Evolutionary conservation across 2,888 invertebrate species (phyloP).

Genomic region (Amphipyra berbera): DNA sequence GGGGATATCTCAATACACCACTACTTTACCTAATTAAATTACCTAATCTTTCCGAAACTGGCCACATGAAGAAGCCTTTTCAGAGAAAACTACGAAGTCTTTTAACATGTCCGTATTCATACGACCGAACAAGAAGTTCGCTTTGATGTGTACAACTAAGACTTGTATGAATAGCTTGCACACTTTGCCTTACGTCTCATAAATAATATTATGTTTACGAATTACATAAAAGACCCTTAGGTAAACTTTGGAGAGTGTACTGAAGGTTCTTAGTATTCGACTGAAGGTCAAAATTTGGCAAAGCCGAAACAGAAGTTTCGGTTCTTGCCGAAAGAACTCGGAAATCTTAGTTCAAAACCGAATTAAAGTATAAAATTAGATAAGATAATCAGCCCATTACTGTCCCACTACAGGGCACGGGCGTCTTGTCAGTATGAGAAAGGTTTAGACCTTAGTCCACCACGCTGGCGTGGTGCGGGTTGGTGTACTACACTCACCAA

Average conservation of each 20-base stretch:
- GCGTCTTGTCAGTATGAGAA: too few relatives aligned
- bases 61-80: conserved; percentile 6
- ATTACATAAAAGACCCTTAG: not conserved
- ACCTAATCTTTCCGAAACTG: not conserved
- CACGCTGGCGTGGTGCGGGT: too few relatives aligned
- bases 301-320: too few relatives aligned
- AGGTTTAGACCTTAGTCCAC: too few relatives aligned
- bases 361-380: too few relatives aligned
- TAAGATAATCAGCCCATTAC: too few relatives aligned
- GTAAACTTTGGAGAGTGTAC: not conserved
- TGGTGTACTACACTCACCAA: too few relatives aligned
- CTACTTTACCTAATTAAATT: conserved; percentile 4
- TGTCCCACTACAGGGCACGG: too few relatives aligned
- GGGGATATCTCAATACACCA: not conserved
- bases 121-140: conserved; percentile 3
- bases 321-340: too few relatives aligned
- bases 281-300: too few relatives aligned
- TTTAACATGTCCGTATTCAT: conserved; percentile 21
- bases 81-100: conserved; percentile 7
- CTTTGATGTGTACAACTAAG: conserved; percentile 25
- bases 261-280: too few relatives aligned
- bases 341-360: too few relatives aligned
- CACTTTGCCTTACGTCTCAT: not conserved
- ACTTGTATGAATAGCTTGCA: conserved; percentile 24
- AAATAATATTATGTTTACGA: not conserved